These are phyloP conservation scores for Nephrotoma flavescens DNA, from an alignment of 2,888 invertebrate genomes.

Conservation along the genomic window DNA sequence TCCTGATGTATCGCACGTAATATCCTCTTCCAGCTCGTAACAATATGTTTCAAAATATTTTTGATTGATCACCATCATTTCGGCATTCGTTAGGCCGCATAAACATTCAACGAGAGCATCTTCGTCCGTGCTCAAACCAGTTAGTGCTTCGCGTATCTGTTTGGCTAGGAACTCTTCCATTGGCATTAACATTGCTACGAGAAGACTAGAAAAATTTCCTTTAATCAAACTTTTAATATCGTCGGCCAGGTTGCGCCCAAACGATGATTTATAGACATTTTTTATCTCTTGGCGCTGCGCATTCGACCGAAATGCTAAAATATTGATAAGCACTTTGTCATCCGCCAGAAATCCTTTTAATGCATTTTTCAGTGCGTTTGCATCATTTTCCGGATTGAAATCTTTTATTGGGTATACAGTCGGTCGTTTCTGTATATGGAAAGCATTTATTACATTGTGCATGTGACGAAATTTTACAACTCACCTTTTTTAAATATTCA, in stretches of 20 bases:
- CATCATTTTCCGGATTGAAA: conserved; percentile 67
- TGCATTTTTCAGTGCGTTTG: conserved; percentile 65
- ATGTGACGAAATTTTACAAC: not conserved
- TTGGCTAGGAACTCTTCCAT: conserved; percentile 71
- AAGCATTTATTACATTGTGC: too few relatives aligned
- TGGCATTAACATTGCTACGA: conserved; percentile 74
- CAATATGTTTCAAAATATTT: conserved; percentile 50
- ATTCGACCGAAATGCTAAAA: conserved; percentile 69
- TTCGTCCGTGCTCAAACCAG: conserved; percentile 72
- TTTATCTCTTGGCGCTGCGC: conserved; percentile 52
- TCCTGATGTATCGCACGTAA: conserved; percentile 79
- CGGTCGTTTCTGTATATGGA: conserved; percentile 28
- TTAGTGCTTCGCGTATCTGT: conserved; percentile 69
- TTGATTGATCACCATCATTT: conserved; percentile 62
- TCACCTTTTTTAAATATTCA: not conserved
- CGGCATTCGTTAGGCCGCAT: conserved; percentile 73
- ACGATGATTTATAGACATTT: conserved; percentile 19
- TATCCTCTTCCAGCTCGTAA: conserved; percentile 53
- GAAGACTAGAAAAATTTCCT: conserved; percentile 72
- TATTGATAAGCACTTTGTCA: conserved; percentile 74
- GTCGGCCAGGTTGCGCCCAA: conserved; percentile 53
- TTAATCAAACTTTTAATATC: conserved; percentile 79
- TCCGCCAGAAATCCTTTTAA: conserved; percentile 87
- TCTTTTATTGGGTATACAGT: conserved; percentile 61
- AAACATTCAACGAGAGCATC: conserved; percentile 78